Percentiles rank a stretch among this genome's conserved stretches.
phyloP scores from a whole-genome alignment of 2,113 vertebrate species.

The Bufo gargarizans region DNA sequence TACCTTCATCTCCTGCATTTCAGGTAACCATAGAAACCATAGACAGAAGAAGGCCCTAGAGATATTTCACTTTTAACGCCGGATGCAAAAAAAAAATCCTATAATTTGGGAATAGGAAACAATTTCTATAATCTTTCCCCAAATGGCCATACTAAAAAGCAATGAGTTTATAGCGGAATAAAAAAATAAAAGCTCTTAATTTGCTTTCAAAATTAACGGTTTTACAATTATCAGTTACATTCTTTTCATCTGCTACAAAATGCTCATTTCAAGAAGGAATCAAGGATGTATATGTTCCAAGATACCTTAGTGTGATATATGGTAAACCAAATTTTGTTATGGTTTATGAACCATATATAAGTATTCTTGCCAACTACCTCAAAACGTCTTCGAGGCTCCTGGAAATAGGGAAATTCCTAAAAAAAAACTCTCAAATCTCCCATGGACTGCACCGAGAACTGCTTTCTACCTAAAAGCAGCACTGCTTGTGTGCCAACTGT shows the following conservation, averaged over 20 bases:
- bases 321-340: background rate
- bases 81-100: background rate
- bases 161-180: background rate
- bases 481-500: no score
- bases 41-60: background rate
- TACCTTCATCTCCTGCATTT: background rate
- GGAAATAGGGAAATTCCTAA: no score
- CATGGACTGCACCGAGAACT: no score
- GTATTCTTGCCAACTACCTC: no score
- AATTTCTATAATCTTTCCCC: background rate
- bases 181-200: background rate
- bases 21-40: slow-evolving; percentile 28
- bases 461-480: no score
- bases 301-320: background rate
- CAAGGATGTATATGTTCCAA: background rate
- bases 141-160: background rate
- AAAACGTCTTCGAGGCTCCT: no score
- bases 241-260: background rate
- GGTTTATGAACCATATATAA: background rate
- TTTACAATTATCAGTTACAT: background rate
- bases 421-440: no score
- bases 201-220: background rate
- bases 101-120: background rate
- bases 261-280: background rate
- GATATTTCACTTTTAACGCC: slow-evolving; percentile 1